Conservation (phyloP, 2,113 vertebrate genomes). For the Pedionomus torquatus region DNA sequence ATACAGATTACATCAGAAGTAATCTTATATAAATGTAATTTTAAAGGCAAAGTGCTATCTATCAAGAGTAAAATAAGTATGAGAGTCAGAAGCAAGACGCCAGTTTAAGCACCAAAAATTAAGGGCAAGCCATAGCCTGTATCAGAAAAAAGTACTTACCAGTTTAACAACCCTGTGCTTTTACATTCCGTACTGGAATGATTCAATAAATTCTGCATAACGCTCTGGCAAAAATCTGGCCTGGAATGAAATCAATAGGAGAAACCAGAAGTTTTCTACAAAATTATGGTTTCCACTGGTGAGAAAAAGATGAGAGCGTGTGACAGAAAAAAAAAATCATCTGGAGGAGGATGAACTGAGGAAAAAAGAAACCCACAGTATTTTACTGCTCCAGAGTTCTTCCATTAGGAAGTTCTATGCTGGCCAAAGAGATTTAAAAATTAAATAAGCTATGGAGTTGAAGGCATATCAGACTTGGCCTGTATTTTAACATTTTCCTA, state of each 20-base stretch:
- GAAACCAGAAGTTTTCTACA: not conserved
- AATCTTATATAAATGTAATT: not conserved
- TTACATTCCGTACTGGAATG: not conserved
- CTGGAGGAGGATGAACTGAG: not conserved
- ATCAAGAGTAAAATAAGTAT: not conserved
- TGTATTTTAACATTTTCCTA: not conserved
- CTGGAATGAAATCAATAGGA: not conserved
- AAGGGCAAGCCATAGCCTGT: not conserved
- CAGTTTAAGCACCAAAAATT: not conserved
- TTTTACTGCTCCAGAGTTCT: not conserved
- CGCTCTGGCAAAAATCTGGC: not conserved
- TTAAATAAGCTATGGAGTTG: not conserved
- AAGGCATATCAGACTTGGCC: not conserved
- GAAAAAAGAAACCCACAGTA: not conserved
- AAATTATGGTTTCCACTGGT: not conserved
- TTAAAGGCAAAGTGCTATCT: not conserved
- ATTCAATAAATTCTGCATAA: not conserved
- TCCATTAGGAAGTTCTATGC: not conserved
- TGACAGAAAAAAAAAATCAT: not conserved
- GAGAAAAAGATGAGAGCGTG: not conserved
- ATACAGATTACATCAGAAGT: not conserved
- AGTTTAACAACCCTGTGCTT: not conserved
- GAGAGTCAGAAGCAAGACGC: not conserved
- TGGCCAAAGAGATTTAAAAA: not conserved
- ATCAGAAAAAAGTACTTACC: not conserved